Evolutionary conservation across 2,888 invertebrate genomes (phyloP).

Genomic region (Leptinotarsa rubiginosa): DNA sequence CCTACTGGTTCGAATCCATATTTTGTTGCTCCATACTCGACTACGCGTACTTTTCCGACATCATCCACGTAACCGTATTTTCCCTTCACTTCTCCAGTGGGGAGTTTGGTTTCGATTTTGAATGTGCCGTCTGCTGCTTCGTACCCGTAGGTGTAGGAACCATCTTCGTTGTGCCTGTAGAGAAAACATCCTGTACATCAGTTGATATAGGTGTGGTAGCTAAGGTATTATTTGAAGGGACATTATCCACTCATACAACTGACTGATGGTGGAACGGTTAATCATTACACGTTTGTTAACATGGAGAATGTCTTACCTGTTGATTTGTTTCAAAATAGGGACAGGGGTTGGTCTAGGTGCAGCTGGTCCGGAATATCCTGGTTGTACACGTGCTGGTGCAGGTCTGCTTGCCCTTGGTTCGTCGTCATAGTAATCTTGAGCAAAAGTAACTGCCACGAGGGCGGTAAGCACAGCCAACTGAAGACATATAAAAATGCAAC

Average conservation of each 20-base stretch:
- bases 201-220: no score
- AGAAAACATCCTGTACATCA: not conserved
- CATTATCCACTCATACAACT: no score
- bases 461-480: constrained; percentile 61
- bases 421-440: constrained; percentile 66
- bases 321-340: constrained; percentile 88
- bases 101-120: constrained; percentile 88
- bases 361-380: constrained; percentile 64
- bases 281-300: not conserved
- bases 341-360: constrained; percentile 73
- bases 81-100: constrained; percentile 86
- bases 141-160: constrained; percentile 91
- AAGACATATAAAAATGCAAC: not conserved
- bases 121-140: constrained; percentile 90
- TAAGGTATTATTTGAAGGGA: no score
- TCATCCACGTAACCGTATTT: constrained; percentile 92
- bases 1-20: constrained; percentile 89
- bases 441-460: constrained; percentile 66
- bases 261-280: no score
- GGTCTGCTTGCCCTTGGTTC: constrained; percentile 64
- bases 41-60: constrained; percentile 81
- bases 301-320: constrained; percentile 69
- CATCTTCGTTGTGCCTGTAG: constrained; percentile 86
- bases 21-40: constrained; percentile 88
- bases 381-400: constrained; percentile 63